phyloP scores from a whole-genome alignment of 2,797 vertebrate genomes.

The Malacoraja senta region DNA sequence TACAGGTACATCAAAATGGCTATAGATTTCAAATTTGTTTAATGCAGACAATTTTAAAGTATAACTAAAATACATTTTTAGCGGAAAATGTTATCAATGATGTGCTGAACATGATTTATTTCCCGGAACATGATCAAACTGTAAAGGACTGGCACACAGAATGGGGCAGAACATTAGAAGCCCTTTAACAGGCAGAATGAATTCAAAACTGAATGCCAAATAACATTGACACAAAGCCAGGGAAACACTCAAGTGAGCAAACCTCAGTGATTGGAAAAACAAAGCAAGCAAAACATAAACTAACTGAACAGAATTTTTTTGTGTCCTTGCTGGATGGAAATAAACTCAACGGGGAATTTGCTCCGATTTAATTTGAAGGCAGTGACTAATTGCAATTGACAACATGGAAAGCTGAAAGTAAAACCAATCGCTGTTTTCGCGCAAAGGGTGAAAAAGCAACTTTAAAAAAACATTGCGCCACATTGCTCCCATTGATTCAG shows the following conservation, averaged over 20 bases:
- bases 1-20: not conserved
- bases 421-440: not conserved
- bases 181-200: not conserved
- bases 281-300: conserved; percentile 26
- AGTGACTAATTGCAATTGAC: not conserved
- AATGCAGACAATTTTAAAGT: not conserved
- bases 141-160: not conserved
- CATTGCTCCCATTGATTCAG: not conserved
- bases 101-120: not conserved
- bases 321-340: not conserved
- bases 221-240: conserved; percentile 11
- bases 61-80: not conserved
- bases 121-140: not conserved
- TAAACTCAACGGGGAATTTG: not conserved
- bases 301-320: not conserved
- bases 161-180: not conserved
- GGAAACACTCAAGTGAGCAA: conserved; percentile 1
- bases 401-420: not conserved
- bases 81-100: not conserved
- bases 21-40: not conserved
- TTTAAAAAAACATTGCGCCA: not conserved
- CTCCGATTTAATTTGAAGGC: not conserved
- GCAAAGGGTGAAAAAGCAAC: not conserved
- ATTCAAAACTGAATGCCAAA: conserved; percentile 14
- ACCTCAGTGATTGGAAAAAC: not conserved